Percentiles rank a stretch among this genome's conserved stretches.
Evolutionary conservation across 2,113 vertebrate species (phyloP).

Genomic region (Solenodon paradoxus): DNA sequence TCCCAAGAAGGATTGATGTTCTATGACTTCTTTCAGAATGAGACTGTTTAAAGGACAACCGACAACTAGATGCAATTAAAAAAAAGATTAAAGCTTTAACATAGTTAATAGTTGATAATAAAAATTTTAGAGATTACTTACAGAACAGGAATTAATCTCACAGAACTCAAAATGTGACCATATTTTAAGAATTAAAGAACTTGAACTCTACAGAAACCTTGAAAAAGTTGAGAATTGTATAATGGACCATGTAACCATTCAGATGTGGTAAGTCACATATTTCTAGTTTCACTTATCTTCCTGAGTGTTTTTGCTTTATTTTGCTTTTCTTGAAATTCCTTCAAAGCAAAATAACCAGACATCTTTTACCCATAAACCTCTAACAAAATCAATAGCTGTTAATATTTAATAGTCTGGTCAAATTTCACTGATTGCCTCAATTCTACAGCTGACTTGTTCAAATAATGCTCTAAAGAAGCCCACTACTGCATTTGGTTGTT

Average conservation of each 20-base stretch:
- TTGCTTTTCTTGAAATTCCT: background rate
- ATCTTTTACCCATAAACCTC: background rate
- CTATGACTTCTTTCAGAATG: background rate
- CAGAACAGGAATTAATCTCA: background rate
- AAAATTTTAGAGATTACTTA: background rate
- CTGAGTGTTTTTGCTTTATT: background rate
- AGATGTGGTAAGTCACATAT: background rate
- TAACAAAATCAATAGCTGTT: background rate
- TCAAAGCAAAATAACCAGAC: background rate
- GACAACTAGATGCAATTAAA: background rate
- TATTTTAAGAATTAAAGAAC: no score
- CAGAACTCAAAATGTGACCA: background rate
- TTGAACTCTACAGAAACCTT: background rate
- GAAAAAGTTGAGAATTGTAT: background rate
- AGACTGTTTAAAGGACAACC: background rate
- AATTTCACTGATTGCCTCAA: background rate
- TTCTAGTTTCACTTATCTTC: background rate
- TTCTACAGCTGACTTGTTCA: background rate
- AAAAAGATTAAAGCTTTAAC: background rate
- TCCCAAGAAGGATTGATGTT: background rate
- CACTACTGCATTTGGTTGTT: background rate
- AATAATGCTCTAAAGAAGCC: background rate
- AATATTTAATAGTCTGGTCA: background rate
- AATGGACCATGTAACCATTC: background rate
- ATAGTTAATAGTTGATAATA: no score